Conservation (phyloP, 35 echinoderm and acorn worm genomes). For the Stichopus chloronotus region DNA sequence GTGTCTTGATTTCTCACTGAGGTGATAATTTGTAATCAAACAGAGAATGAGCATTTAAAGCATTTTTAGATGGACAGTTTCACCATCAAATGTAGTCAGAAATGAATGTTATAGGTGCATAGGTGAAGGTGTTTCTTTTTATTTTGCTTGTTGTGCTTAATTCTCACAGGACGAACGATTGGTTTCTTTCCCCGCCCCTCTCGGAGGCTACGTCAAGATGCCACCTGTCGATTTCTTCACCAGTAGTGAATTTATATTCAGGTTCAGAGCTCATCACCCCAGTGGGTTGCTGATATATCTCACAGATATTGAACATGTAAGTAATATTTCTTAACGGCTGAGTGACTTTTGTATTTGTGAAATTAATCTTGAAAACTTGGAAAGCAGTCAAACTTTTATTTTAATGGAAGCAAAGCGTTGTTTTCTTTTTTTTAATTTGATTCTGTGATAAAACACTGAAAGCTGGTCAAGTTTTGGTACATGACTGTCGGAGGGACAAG, state of each 20-base stretch:
- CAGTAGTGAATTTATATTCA: conserved; percentile 62
- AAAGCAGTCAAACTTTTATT: background rate
- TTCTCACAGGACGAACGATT: conserved; percentile 48
- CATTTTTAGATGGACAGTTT: no score
- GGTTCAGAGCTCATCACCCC: conserved; percentile 65
- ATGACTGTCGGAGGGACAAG: no score
- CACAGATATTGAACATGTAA: conserved; percentile 61
- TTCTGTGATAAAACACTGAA: background rate
- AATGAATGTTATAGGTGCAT: no score
- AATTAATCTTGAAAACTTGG: no score
- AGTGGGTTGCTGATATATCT: conserved; percentile 71
- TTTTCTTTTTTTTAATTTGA: background rate
- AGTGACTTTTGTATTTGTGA: background rate
- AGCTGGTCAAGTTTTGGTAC: no score
- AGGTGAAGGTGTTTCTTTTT: no score
- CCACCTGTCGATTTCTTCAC: conserved; percentile 19
- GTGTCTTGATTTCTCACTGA: no score
- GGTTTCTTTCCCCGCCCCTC: conserved; percentile 65
- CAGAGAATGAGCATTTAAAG: no score
- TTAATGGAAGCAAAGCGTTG: background rate
- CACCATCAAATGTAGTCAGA: no score
- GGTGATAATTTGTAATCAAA: no score
- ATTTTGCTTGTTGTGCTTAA: no score
- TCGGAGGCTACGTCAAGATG: conserved; percentile 66
- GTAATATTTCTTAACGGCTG: background rate